Percentiles rank a stretch among this genome's conserved stretches.
These are phyloP conservation scores for Pyrrhura leucotis DNA, from an alignment of 2,797 vertebrate species.

Conservation along the genomic window DNA sequence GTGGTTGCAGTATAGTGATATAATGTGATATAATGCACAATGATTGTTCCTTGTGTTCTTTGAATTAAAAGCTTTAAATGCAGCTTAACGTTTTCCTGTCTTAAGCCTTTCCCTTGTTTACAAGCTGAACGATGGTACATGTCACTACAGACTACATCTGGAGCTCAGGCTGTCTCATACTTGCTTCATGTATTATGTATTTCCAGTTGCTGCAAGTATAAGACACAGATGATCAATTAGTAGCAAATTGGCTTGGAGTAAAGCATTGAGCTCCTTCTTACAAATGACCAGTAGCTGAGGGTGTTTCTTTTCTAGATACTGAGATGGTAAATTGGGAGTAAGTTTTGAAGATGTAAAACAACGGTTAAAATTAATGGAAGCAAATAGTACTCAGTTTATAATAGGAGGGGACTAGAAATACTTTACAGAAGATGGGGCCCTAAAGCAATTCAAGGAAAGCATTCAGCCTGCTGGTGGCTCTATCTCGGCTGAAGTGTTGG, in stretches of 20 bases:
- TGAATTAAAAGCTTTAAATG: background rate
- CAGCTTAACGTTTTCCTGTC: background rate
- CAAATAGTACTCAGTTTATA: background rate
- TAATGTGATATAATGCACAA: background rate
- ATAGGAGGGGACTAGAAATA: background rate
- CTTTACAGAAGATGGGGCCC: background rate
- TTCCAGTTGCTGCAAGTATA: background rate
- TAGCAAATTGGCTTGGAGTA: background rate
- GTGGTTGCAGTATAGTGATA: background rate
- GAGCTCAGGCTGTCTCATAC: background rate
- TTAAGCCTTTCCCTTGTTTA: background rate
- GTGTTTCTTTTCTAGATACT: background rate
- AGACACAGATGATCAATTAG: background rate
- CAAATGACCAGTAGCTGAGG: background rate
- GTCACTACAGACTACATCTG: background rate
- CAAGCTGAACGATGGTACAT: background rate
- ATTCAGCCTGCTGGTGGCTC: background rate
- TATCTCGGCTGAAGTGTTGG: background rate
- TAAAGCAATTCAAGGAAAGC: background rate
- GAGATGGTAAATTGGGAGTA: background rate
- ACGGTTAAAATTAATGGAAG: background rate
- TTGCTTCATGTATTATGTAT: background rate
- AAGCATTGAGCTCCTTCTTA: background rate
- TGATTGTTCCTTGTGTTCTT: background rate
- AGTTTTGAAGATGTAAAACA: background rate